Evolutionary conservation across 2,888 invertebrate genomes (phyloP).

Genomic region (Acheta domesticus): DNA sequence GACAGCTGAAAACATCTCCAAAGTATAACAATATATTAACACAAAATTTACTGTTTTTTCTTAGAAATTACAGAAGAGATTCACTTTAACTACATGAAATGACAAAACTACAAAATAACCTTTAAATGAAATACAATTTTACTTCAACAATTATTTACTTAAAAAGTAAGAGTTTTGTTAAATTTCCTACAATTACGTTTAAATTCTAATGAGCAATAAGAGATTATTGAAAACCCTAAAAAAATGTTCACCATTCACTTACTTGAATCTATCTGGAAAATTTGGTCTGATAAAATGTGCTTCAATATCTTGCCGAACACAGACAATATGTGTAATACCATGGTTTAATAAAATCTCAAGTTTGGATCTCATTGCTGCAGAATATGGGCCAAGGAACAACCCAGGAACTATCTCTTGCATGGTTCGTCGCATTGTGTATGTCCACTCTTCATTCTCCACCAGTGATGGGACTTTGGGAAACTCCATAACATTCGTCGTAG

Average conservation of each 20-base stretch:
- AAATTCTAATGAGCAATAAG: no score
- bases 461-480: constrained; percentile 30
- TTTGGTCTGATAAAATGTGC: constrained; percentile 61
- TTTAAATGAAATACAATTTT: no score
- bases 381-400: constrained; percentile 63
- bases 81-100: no score
- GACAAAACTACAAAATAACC: no score
- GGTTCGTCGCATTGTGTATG: constrained; percentile 46
- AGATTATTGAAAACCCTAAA: not conserved
- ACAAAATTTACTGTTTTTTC: no score
- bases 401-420: constrained; percentile 65
- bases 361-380: constrained; percentile 58
- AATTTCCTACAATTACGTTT: no score
- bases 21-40: no score
- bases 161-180: no score
- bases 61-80: no score
- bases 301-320: constrained; percentile 62
- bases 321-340: constrained; percentile 66
- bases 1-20: no score
- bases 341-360: constrained; percentile 51
- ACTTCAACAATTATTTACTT: no score
- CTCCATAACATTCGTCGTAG: constrained; percentile 28
- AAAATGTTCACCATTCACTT: not conserved
- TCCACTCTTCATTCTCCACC: constrained; percentile 42
- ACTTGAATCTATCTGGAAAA: constrained; percentile 59